Conservation (phyloP, 2,797 vertebrate species). For the Coranthus polyacanthus region DNA sequence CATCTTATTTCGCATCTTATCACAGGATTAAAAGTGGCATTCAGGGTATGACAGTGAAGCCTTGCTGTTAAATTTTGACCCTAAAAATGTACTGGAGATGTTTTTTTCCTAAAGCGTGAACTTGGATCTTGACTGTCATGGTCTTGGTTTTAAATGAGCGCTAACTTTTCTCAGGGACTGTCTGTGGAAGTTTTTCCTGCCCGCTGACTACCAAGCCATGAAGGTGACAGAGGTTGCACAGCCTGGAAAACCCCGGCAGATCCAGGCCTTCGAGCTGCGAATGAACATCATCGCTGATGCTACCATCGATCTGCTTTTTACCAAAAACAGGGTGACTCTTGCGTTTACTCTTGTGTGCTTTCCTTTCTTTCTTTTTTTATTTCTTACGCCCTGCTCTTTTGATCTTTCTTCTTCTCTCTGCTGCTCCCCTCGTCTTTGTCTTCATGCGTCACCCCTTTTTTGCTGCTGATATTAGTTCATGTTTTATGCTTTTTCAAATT, state of each 20-base stretch:
- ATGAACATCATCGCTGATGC: constrained; percentile 99
- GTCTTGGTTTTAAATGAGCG: background rate
- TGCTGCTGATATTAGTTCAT: constrained; percentile 56
- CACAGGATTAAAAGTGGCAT: background rate
- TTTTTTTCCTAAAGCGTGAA: background rate
- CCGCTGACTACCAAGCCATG: constrained; percentile 96
- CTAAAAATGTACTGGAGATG: no score
- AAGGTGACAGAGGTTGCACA: constrained; percentile 92
- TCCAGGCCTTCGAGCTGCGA: constrained; percentile 96
- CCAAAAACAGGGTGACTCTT: constrained; percentile 94
- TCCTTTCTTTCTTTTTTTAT: background rate
- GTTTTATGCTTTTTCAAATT: constrained; percentile 70
- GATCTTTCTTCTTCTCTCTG: constrained; percentile 33
- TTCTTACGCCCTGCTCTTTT: background rate
- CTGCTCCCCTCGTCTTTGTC: constrained; percentile 36
- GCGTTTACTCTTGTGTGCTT: background rate
- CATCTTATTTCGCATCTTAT: no score
- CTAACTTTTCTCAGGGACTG: constrained; percentile 87
- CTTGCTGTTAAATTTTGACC: no score
- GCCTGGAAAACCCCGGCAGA: constrained; percentile 93
- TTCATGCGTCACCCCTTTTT: constrained; percentile 46
- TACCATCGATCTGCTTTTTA: constrained; percentile 98
- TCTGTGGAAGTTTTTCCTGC: constrained; percentile 98
- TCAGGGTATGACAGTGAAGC: no score
- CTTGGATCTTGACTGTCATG: no score